Base-by-base conservation (phyloP, 1,140 invertebrate species). In the Drosophila teissieri region DNA sequence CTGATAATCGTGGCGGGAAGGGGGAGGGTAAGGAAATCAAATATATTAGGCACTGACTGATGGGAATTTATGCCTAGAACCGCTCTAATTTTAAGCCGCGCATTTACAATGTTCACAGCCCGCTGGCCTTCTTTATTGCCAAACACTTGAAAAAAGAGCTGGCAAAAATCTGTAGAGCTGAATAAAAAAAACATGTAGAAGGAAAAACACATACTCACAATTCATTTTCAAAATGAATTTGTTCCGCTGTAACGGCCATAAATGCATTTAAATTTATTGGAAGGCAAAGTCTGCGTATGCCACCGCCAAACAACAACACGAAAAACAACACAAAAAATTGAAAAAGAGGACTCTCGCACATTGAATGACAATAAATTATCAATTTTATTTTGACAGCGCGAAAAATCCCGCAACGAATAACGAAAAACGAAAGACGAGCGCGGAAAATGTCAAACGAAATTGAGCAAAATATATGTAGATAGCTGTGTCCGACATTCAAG, bases 321-420 rank as follows among this genome's bases (percentile, higher is more conserved):
- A 58, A 60, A 4, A 52, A 45, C 40, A 44, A 46, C 34, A 56
- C 57, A 58, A 64, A 6, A 46, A 36, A 56, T 44, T 40, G 65
- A 45, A 64, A 73, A 54, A 61, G 60, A 58, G 60, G 36, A 72
- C 65, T 60, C 83, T 86, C 63, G 54, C 52, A 69, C 85, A 89
- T 89, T 89, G 84, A 89, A 89, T 90, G 85, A 90, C 85, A 90
- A 90, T 90, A 90, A 90, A 90, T 90, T 90, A 90, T 90, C 85
- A 90, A 90, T 90, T 89, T 90, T 91, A 90, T 90, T 90, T 90
- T 86, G 85, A 90, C 81, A 90, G 79, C 88, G 80, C 80, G 77
- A 89, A 89, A 89, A 89, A 89, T 73, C 73, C 73, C 60, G 73
- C 68, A 77, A 48, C 65, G 53, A 73, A 80, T 75, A 77, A 80